Conservation (phyloP, 2,888 invertebrate species). For the Perizoma flavofasciatum region DNA sequence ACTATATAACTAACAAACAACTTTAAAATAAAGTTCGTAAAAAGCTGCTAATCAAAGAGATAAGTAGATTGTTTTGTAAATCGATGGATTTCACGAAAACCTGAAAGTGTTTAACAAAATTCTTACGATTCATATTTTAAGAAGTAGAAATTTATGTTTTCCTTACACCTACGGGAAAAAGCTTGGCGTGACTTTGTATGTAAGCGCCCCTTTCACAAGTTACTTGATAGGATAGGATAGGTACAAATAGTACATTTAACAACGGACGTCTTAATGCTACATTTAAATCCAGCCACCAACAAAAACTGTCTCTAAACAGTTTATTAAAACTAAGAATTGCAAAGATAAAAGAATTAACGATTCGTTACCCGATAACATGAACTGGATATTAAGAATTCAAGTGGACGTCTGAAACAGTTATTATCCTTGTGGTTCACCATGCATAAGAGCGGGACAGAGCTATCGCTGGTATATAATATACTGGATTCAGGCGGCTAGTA, state of each 20-base stretch:
- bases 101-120: too few relatives aligned
- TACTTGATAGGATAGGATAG: too few relatives aligned
- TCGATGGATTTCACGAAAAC: too few relatives aligned
- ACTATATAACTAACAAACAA: too few relatives aligned
- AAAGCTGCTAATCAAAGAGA: too few relatives aligned
- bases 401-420: neutral
- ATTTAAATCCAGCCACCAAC: slow-evolving; percentile 24
- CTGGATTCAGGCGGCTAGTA: slow-evolving; percentile 1
- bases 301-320: neutral
- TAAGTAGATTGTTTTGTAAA: too few relatives aligned
- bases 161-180: too few relatives aligned
- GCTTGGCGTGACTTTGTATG: too few relatives aligned
- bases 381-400: neutral
- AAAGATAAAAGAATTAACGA: slow-evolving; percentile 11
- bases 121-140: too few relatives aligned
- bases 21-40: too few relatives aligned
- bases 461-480: neutral
- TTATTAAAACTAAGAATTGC: neutral
- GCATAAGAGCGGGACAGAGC: neutral
- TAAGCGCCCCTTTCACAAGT: too few relatives aligned
- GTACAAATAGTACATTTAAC: neutral
- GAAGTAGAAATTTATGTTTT: too few relatives aligned
- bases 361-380: slow-evolving; percentile 14
- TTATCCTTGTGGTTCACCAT: neutral
- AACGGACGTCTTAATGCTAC: slow-evolving; percentile 3